phyloP scores from a whole-genome alignment of 2,797 vertebrate species.

The Xenentodon cancila region DNA sequence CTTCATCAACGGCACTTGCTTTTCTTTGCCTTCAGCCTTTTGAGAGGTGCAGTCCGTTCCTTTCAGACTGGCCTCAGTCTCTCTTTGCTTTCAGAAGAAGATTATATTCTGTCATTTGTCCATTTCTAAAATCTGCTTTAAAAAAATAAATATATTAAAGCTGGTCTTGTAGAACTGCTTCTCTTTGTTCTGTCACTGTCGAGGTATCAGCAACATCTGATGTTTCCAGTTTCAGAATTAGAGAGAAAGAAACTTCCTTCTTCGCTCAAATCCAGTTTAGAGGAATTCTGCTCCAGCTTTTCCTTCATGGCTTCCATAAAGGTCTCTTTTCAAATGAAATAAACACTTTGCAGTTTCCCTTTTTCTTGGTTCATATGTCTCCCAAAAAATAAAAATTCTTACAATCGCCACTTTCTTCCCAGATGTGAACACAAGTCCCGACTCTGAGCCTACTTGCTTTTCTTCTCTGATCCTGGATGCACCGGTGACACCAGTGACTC shows the following conservation, averaged over 20 bases:
- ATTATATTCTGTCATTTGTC: constrained; percentile 40
- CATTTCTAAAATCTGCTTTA: constrained; percentile 34
- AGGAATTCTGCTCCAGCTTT: constrained; percentile 6
- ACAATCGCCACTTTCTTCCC: constrained; percentile 1
- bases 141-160: constrained; percentile 2
- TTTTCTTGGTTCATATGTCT: constrained; percentile 15
- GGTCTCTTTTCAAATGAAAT: background rate
- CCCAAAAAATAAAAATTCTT: constrained; percentile 8
- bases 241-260: constrained; percentile 14
- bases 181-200: constrained; percentile 12
- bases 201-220: constrained; percentile 9
- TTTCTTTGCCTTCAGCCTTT: constrained; percentile 19
- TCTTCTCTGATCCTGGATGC: background rate
- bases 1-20: constrained; percentile 13
- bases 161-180: background rate
- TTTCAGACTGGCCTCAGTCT: constrained; percentile 39
- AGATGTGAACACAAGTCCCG: background rate
- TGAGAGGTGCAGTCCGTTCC: constrained; percentile 14
- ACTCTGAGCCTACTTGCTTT: background rate
- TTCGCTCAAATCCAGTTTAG: constrained; percentile 15
- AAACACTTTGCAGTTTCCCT: background rate
- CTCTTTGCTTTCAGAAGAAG: constrained; percentile 34
- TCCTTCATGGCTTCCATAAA: constrained; percentile 28
- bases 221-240: constrained; percentile 28
- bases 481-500: constrained; percentile 3